These are phyloP conservation scores for Laupala kohalensis DNA, from an alignment of 1,140 invertebrate genomes.

Conservation along the genomic window DNA sequence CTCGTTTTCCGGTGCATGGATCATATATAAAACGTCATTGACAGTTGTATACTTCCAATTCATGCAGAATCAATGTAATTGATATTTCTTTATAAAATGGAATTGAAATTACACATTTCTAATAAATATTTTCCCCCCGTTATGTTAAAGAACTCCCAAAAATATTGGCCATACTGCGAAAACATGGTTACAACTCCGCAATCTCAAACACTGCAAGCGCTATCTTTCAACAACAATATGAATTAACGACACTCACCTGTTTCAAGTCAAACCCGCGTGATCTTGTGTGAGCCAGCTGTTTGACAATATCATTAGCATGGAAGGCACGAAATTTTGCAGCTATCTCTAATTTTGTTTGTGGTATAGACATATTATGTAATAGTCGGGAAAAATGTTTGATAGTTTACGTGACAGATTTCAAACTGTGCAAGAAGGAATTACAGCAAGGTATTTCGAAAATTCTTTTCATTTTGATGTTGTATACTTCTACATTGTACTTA, in stretches of 20 bases:
- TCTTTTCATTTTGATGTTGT: not conserved
- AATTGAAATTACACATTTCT: too few species aligned
- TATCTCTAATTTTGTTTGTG: not conserved
- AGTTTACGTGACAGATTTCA: conserved; percentile 33
- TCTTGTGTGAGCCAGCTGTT: not conserved
- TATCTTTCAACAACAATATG: not conserved
- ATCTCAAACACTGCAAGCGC: not conserved
- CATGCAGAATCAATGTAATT: too few species aligned
- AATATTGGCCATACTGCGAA: too few species aligned
- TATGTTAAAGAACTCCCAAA: too few species aligned
- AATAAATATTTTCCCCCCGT: too few species aligned
- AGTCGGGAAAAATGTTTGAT: conserved; percentile 29
- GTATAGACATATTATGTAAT: not conserved
- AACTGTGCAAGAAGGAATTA: conserved; percentile 35
- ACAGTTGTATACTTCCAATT: too few species aligned
- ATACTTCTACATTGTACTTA: not conserved
- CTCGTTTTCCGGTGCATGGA: too few species aligned
- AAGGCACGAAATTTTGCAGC: not conserved
- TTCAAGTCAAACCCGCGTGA: not conserved
- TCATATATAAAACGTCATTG: too few species aligned
- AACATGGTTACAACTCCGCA: too few species aligned
- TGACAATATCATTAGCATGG: not conserved
- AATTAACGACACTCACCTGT: not conserved
- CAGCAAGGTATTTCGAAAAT: conserved; percentile 27
- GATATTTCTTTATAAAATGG: too few species aligned